Base-by-base conservation (phyloP, 2,888 invertebrate genomes). In the Alitta virens region DNA sequence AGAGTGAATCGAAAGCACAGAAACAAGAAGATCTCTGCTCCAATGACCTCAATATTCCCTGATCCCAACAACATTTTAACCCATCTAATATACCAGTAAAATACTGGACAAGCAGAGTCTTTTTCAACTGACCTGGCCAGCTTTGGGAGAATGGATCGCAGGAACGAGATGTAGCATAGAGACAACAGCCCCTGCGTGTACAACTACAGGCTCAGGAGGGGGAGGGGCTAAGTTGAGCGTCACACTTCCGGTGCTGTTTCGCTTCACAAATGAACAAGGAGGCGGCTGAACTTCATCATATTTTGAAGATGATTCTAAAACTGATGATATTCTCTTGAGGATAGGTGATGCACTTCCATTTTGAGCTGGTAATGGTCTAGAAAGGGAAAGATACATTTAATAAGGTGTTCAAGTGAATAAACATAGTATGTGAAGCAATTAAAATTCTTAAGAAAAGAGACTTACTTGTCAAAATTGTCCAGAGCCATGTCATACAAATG, bases 401-500 rank as follows among this genome's bases (percentile, higher is more conserved):
- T 46, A n/a, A 33, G 33, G 12, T 33, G 12, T 33, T 33, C 33
- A 33, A n/a, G n/a, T 33, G 33, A 33, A 12, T 33, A n/a, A n/a
- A 12, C 33, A 33, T 33, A 33, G 33, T 33, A 33, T 33, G 33
- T 7, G 33, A 33, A n/a, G n/a, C n/a, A n/a, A n/a, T n/a, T n/a
- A n/a, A n/a, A n/a, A n/a, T n/a, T n/a, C n/a, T n/a, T n/a, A 33
- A 12, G 12, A 46, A 46, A 46, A 21, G 3, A 24, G 12, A 66
- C 71, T 69, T 90, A 91, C 83, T 92, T 92, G 79, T 98, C 98
- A 82, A 94, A 97, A 51, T 92, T 89, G 83, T 99, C 98, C 70
- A 97, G 85, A 0, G 96, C 94, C 75, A 97, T 91, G 82, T 98
- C 96, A 79, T 98, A 97, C 18, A 99, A 84, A 59, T 95, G 85